A percentile compares a stretch with the other conserved stretches of the same genome.
These are phyloP conservation scores for Sitodiplosis mosellana DNA, from an alignment of 1,140 invertebrate genomes.

Conservation along the genomic window DNA sequence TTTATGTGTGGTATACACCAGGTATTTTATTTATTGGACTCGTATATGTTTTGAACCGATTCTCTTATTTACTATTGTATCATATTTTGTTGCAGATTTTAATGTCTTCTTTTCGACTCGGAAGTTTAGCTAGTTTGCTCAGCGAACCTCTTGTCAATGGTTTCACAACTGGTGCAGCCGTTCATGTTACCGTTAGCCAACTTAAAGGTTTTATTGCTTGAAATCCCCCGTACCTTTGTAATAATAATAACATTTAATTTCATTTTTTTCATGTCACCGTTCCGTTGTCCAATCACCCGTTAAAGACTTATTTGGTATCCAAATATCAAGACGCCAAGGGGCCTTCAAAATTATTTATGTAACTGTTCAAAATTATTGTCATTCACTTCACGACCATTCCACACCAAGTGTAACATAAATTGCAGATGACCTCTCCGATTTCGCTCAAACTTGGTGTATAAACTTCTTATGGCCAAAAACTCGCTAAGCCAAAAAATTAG, in stretches of 20 bases:
- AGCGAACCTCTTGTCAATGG: conserved; percentile 80
- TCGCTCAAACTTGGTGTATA: too few species aligned
- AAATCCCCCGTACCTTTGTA: too few species aligned
- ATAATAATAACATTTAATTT: too few species aligned
- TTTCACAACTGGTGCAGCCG: conserved; percentile 77
- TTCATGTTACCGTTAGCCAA: conserved; percentile 82
- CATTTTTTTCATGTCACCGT: too few species aligned
- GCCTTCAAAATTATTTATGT: conserved; percentile 54
- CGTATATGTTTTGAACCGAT: neutral
- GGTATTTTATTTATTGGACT: neutral
- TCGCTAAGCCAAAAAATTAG: too few species aligned
- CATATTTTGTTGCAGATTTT: conserved; percentile 33
- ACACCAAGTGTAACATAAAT: too few species aligned
- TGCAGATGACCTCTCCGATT: too few species aligned
- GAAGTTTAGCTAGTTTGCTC: conserved; percentile 63
- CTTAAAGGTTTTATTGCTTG: too few species aligned
- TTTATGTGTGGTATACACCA: conserved; percentile 7
- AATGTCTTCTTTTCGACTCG: conserved; percentile 66
- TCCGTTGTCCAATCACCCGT: too few species aligned
- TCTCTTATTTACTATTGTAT: neutral
- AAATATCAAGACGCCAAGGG: conserved; percentile 39
- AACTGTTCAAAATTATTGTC: too few species aligned
- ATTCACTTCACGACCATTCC: too few species aligned
- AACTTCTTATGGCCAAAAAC: too few species aligned
- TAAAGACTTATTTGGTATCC: conserved; percentile 56